Evolutionary conservation across 2,797 vertebrate genomes (phyloP).

Genomic region (Bovichtus diacanthus): DNA sequence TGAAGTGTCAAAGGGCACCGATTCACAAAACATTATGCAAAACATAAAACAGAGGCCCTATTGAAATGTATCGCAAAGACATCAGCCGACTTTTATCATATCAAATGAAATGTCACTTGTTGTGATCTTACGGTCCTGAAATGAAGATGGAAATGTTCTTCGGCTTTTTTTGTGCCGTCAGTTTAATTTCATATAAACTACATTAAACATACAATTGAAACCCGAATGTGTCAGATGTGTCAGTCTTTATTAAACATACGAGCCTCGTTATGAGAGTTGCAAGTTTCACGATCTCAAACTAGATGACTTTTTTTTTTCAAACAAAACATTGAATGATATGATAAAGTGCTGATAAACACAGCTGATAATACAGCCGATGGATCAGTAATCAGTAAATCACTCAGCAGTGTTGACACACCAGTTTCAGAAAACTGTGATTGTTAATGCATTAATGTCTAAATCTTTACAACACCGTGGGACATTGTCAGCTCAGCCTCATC

Average conservation of each 20-base stretch:
- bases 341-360: not conserved
- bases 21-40: slow-evolving; percentile 68
- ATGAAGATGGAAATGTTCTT: slow-evolving; percentile 11
- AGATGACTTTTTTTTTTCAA: not conserved
- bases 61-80: slow-evolving; percentile 40
- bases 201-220: not conserved
- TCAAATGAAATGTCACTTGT: slow-evolving; percentile 26
- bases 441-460: not conserved
- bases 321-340: not conserved
- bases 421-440: not conserved
- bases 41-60: slow-evolving; percentile 50
- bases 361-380: not conserved
- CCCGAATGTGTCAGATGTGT: not conserved
- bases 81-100: slow-evolving; percentile 32
- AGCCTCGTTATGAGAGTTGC: not conserved
- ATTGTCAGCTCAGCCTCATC: not conserved
- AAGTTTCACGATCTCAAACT: not conserved
- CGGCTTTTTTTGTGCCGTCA: not conserved
- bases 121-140: not conserved
- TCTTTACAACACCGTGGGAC: not conserved
- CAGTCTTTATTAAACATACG: not conserved
- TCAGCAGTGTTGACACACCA: not conserved
- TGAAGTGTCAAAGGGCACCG: slow-evolving; percentile 57
- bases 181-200: not conserved
- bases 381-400: not conserved